Evolutionary conservation across 2,888 invertebrate genomes (phyloP), one percentile per base, ranked within the genome.

Genomic region (Tolmerus cingulatus): DNA sequence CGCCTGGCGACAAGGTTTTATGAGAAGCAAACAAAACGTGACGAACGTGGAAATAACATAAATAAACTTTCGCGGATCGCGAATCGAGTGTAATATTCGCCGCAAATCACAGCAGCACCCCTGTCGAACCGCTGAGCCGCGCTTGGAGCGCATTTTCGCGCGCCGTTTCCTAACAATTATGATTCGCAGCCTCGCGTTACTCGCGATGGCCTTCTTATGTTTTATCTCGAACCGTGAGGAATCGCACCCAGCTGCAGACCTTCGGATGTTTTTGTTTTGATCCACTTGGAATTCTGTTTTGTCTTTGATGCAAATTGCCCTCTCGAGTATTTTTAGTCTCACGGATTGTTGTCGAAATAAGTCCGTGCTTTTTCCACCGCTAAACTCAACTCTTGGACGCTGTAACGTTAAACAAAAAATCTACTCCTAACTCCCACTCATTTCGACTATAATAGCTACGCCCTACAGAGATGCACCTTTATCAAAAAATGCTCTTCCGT

Each of bases 11-110:
- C 84, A 74, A 84, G 66, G 5, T 43, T 84, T 84, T 78, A 43
- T 40, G 40, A 78, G 30, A 84, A 84, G 74, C 37, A 84, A 84
- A 84, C 43, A 84, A 84, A 74, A 84, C 84, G 74, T 84, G 84
- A 84, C 66, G 84, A 84, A 74, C 84, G 84, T 84, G 84, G 40
- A 84, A 74, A 40, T 74, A 46, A 19, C 37, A 66, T 66, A 84
- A 84, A 84, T 74, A 84, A 74, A 84, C 51, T 55, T 81, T 81
- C 55, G 30, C 66, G 12, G 27, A 66, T 66, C 66, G 23, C 66
- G 19, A 66, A 66, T 66, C 66, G 66, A 19, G 66, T 12, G 1
- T 66, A 66, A 66, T 66, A 66, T 66, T 23, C 27, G 66, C 66
- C 23, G 14, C 27, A 12, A 66, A 66, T 66, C 66, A 66, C 23